phyloP scores from a whole-genome alignment of 2,113 vertebrate genomes.

The Silurus asotus region DNA sequence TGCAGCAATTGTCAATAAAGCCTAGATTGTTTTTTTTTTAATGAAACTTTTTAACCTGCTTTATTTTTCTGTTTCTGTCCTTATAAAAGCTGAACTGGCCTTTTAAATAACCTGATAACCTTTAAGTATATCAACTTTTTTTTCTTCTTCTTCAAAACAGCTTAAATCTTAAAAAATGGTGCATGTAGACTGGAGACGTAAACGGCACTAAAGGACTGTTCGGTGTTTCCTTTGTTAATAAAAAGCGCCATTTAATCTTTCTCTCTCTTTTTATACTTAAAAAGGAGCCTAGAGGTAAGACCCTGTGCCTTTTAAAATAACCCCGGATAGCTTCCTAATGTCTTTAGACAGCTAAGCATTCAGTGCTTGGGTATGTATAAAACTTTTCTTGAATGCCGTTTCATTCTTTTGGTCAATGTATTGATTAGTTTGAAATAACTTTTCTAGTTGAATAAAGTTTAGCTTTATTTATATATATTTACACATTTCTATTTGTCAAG shows the following conservation, averaged over 20 bases:
- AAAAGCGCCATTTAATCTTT: conserved; percentile 81
- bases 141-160: conserved; percentile 71
- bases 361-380: conserved; percentile 82
- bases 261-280: conserved; percentile 83
- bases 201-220: conserved; percentile 77
- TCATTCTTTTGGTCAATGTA: conserved; percentile 73
- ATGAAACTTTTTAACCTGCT: conserved; percentile 92
- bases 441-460: conserved; percentile 86
- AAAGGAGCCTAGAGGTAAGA: conserved; percentile 84
- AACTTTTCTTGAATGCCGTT: conserved; percentile 71
- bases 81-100: conserved; percentile 79
- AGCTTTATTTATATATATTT: conserved; percentile 66
- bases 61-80: conserved; percentile 90
- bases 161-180: conserved; percentile 80
- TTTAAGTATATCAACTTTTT: conserved; percentile 71
- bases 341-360: conserved; percentile 79
- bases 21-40: conserved; percentile 90
- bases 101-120: conserved; percentile 73
- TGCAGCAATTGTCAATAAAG: conserved; percentile 99
- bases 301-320: conserved; percentile 79
- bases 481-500: conserved; percentile 75
- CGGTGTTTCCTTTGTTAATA: conserved; percentile 71
- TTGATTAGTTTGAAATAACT: conserved; percentile 83
- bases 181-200: conserved; percentile 76
- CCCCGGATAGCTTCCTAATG: conserved; percentile 81